phyloP scores from a whole-genome alignment of 2,888 invertebrate genomes.

The Desoria tigrina region DNA sequence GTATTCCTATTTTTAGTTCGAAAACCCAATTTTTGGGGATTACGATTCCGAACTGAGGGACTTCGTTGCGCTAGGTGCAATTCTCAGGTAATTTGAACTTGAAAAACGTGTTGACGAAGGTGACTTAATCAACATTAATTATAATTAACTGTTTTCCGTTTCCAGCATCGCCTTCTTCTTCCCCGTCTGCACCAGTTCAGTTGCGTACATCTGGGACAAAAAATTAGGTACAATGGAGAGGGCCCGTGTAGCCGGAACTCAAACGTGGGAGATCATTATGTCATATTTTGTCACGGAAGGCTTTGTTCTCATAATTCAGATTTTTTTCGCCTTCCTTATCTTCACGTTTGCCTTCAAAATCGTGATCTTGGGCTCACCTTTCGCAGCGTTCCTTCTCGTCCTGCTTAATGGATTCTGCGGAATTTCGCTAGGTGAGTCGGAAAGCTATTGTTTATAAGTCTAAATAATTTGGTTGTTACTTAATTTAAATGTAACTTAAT shows the following conservation, averaged over 20 bases:
- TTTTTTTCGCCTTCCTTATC: conserved; percentile 34
- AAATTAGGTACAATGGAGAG: conserved; percentile 36
- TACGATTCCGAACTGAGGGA: conserved; percentile 66
- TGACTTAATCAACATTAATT: not conserved
- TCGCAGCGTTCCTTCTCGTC: not conserved
- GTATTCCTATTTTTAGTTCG: not conserved
- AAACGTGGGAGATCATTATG: conserved; percentile 37
- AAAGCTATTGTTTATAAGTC: too few species aligned
- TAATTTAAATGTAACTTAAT: conserved; percentile 12
- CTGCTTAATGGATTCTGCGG: not conserved
- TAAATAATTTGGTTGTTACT: too few species aligned
- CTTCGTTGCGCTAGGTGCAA: conserved; percentile 60
- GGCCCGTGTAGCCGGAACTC: conserved; percentile 33
- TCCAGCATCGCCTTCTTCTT: conserved; percentile 69
- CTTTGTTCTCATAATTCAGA: conserved; percentile 35
- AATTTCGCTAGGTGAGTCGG: not conserved
- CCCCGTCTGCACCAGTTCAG: conserved; percentile 32
- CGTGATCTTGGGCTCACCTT: conserved; percentile 25
- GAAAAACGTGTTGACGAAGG: too few species aligned
- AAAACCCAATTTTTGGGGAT: conserved; percentile 76
- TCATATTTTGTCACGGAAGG: conserved; percentile 36
- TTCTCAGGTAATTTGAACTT: not conserved
- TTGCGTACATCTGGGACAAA: conserved; percentile 38
- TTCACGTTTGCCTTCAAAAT: conserved; percentile 37
- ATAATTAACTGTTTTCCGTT: not conserved